Base-by-base conservation (phyloP, 2,888 invertebrate genomes). In the Ceriagrion tenellum region DNA sequence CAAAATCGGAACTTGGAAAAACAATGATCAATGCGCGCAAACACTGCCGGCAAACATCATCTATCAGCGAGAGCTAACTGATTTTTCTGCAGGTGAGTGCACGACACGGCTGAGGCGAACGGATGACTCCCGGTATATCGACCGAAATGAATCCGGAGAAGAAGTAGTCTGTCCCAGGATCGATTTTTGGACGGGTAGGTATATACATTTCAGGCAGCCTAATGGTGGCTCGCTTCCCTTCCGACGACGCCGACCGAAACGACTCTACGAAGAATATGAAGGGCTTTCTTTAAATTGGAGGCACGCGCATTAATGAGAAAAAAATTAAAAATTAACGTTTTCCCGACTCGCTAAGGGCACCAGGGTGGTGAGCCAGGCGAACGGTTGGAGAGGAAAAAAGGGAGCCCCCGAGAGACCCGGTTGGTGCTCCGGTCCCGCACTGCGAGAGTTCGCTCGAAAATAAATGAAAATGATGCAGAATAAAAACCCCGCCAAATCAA, bases 281-380 rank as follows among this genome's bases (percentile, higher is more conserved):
- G 13, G 0, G 13, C 4, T 13, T 81, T 35, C 4, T 30, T 35
- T 35, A 35, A 81, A 81, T 81, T 35, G 16, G 81, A 81, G 18
- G 81, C 81, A 35, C 35, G 81, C 81, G 35, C 81, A 35, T 81
- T 81, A 59, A 59, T 59, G 13, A 59, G 59, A 20, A 20, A 59
- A 59, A 59, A 59, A 59, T 35, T 8, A 74, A 74, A 30, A 74
- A 74, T 56, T 20, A 59, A 81, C 18, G 35, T 35, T 81, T n/a
- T 81, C 81, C 35, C 81, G 13, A 81, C 81, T 81, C 81, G 81
- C 35, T 81, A 81, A 59, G 81, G 81, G 81, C 35, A 81, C 81
- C 1, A 16, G 0, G 47, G 59, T 59, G 30, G 81, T n/a, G 35
- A 35, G 13, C 81, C 30, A 81, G 30, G 26, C 30, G 16, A 81